These are phyloP conservation scores for Nudaria mundana DNA, from an alignment of 2,888 invertebrate species.

Conservation along the genomic window DNA sequence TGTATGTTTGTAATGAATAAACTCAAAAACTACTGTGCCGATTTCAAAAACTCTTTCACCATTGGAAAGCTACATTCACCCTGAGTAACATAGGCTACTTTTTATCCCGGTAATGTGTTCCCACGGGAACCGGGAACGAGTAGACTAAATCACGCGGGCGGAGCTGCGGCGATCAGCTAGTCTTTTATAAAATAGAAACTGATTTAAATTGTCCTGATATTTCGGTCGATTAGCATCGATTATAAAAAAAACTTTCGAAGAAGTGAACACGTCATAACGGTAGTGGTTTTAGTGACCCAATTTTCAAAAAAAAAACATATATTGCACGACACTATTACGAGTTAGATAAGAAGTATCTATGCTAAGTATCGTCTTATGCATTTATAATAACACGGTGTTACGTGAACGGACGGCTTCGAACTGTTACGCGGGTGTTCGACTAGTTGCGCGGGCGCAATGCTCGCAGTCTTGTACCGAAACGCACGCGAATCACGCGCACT, in stretches of 20 bases:
- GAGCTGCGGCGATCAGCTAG: too few relatives aligned
- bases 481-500: conserved; percentile 66
- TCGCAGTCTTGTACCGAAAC: conserved; percentile 63
- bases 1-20: not conserved
- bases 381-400: conserved; percentile 42
- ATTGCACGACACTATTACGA: not conserved
- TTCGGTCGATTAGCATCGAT: too few relatives aligned
- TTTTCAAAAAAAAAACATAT: not conserved
- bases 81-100: too few relatives aligned
- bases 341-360: conserved; percentile 7
- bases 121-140: too few relatives aligned
- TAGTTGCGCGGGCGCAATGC: conserved; percentile 20
- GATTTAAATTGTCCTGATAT: too few relatives aligned
- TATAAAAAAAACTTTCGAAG: too few relatives aligned
- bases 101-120: too few relatives aligned
- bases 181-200: too few relatives aligned
- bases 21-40: too few relatives aligned
- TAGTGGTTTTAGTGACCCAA: not conserved
- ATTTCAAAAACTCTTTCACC: too few relatives aligned
- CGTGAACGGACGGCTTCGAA: conserved; percentile 53
- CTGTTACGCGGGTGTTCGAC: conserved; percentile 25
- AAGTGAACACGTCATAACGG: not conserved
- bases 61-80: too few relatives aligned
- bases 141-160: too few relatives aligned
- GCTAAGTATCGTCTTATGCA: conserved; percentile 20